Evolutionary conservation across 2,797 vertebrate species (phyloP).

Genomic region (Manis javanica): DNA sequence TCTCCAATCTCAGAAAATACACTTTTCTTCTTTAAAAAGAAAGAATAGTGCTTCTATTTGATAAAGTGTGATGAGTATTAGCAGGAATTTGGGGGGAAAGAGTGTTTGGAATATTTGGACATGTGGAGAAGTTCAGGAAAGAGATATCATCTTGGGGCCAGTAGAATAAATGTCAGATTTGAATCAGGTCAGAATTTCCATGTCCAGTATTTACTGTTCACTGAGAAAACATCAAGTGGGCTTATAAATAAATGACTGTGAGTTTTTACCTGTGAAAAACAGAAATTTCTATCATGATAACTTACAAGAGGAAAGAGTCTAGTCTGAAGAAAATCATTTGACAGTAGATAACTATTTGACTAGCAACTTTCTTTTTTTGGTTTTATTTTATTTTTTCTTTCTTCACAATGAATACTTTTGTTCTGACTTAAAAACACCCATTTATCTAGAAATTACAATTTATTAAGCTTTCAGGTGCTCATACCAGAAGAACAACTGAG

Average conservation of each 20-base stretch:
- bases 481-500: neutral
- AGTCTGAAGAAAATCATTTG: neutral
- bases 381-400: constrained; percentile 3
- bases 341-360: neutral
- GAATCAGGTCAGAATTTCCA: neutral
- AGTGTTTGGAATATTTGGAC: neutral
- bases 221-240: neutral
- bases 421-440: neutral
- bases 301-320: neutral
- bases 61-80: neutral
- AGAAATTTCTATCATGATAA: neutral
- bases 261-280: constrained; percentile 15
- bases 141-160: neutral
- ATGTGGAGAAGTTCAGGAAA: neutral
- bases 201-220: neutral
- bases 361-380: neutral
- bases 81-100: neutral
- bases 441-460: neutral
- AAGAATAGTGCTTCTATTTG: neutral
- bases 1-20: neutral
- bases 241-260: neutral
- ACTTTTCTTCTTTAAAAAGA: neutral
- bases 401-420: neutral
- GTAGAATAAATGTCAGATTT: constrained; percentile 44
- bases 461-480: neutral